Conservation (phyloP, 2,113 vertebrate species). For the Vulpes vulpes region DNA sequence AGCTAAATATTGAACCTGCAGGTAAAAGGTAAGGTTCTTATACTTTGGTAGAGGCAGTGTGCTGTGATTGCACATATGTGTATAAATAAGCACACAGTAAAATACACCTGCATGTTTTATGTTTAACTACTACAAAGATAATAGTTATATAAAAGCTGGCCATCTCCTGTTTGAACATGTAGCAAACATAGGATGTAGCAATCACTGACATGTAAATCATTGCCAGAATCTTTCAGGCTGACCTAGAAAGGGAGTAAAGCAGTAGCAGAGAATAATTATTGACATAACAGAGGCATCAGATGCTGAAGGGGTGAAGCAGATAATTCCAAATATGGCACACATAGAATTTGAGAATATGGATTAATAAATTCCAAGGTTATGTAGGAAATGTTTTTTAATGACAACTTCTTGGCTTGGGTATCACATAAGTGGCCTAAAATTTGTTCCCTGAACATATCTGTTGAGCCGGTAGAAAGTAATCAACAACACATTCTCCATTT, state of each 20-base stretch:
- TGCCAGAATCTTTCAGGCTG: background rate
- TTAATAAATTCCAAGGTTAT: background rate
- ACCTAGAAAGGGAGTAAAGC: background rate
- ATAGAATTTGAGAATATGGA: accelerated
- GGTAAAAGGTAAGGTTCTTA: background rate
- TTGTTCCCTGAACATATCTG: background rate
- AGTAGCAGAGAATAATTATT: background rate
- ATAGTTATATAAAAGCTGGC: background rate
- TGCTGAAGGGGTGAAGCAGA: background rate
- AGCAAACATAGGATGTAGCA: background rate
- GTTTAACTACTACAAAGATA: background rate
- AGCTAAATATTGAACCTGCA: background rate
- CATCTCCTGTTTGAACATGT: background rate
- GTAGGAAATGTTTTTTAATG: background rate
- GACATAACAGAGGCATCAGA: background rate
- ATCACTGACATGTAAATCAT: background rate
- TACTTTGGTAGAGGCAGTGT: background rate
- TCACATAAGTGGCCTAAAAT: background rate
- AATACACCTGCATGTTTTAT: background rate
- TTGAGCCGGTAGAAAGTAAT: background rate
- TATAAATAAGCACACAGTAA: background rate
- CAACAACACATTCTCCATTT: background rate
- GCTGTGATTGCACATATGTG: too few relatives aligned
- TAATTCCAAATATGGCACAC: background rate
- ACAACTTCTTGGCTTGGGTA: background rate